phyloP scores from a whole-genome alignment of 2,888 invertebrate species.

The Nematopogon swammerdamellus region DNA sequence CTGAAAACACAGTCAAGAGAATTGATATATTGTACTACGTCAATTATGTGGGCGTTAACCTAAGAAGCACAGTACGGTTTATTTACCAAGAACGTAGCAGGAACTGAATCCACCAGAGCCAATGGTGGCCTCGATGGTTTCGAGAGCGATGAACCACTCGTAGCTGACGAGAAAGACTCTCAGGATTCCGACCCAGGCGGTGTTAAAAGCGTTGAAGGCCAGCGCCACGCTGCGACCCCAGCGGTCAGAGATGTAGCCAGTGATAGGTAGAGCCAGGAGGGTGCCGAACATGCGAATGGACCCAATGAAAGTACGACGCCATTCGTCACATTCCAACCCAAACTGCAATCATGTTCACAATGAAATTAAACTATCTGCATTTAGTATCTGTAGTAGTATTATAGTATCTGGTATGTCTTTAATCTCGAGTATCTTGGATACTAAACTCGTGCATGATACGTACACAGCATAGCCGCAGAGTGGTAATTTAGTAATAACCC shows the following conservation, averaged over 20 bases:
- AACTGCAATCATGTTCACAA: conserved; percentile 40
- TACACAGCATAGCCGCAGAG: no score
- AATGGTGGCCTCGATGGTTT: conserved; percentile 58
- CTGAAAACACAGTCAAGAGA: no score
- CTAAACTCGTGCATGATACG: no score
- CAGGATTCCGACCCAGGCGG: conserved; percentile 51
- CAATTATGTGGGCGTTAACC: no score
- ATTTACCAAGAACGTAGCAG: conserved; percentile 57
- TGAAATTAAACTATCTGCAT: no score
- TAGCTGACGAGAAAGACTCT: conserved; percentile 58
- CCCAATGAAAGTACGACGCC: conserved; percentile 62
- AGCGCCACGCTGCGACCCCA: conserved; percentile 51
- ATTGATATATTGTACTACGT: no score
- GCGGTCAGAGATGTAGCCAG: conserved; percentile 61
- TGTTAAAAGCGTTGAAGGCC: conserved; percentile 38
- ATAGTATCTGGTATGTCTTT: no score
- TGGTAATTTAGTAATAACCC: no score
- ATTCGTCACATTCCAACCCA: conserved; percentile 47
- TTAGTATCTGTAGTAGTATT: no score
- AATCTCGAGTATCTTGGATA: no score
- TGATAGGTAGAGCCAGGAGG: conserved; percentile 55
- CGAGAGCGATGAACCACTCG: conserved; percentile 54
- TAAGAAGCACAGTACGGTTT: no score
- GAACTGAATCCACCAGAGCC: conserved; percentile 60
- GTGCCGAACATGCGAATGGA: conserved; percentile 60